Percentiles rank a stretch among this genome's conserved stretches.
Evolutionary conservation across 2,797 vertebrate species (phyloP).

Genomic region (Platyrinchus mystaceus): DNA sequence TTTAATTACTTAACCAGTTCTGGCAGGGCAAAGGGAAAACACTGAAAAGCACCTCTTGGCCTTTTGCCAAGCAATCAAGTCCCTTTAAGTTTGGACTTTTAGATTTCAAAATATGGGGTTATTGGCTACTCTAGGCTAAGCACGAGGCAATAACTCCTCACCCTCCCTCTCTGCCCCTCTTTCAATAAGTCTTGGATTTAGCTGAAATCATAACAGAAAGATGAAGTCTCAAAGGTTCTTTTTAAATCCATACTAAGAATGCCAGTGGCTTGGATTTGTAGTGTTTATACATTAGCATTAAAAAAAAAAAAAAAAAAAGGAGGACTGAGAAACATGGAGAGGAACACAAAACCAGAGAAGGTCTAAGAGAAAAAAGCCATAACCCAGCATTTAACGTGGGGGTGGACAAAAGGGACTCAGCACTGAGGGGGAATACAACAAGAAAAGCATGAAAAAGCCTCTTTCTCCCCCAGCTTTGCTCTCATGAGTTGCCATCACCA

Average conservation of each 20-base stretch:
- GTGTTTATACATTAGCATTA: not conserved
- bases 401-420: not conserved
- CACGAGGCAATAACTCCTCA: not conserved
- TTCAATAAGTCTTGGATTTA: not conserved
- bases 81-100: not conserved
- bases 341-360: not conserved
- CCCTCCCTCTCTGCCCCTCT: not conserved
- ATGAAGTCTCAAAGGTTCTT: not conserved
- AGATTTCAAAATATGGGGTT: not conserved
- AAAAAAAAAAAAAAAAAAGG: not conserved
- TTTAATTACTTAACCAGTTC: not conserved
- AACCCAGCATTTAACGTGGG: not conserved
- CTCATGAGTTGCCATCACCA: not conserved
- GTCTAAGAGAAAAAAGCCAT: not conserved
- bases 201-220: not conserved
- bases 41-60: not conserved
- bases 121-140: not conserved
- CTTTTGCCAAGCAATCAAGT: not conserved
- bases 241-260: not conserved
- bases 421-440: not conserved
- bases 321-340: not conserved
- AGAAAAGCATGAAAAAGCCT: not conserved
- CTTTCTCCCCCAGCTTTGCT: not conserved
- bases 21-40: not conserved
- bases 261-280: not conserved